Evolutionary conservation across 2,113 vertebrate genomes (phyloP).

Genomic region (Gallinago media): DNA sequence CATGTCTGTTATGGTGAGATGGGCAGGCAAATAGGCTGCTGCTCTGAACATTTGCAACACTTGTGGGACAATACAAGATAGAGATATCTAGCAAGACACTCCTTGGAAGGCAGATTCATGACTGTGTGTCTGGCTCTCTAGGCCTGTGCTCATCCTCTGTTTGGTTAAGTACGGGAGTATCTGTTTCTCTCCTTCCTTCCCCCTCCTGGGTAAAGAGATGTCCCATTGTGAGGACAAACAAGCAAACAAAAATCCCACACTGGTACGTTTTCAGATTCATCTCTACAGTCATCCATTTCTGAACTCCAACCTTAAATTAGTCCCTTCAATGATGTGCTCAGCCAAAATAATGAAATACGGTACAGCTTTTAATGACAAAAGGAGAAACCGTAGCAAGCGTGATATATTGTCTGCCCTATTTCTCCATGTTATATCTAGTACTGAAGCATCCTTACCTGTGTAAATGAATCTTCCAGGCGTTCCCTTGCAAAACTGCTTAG

Average conservation of each 20-base stretch:
- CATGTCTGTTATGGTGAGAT: neutral
- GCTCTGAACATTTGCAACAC: neutral
- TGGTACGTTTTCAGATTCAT: neutral
- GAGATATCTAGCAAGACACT: neutral
- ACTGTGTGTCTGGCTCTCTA: neutral
- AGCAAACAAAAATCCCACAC: neutral
- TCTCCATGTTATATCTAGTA: neutral
- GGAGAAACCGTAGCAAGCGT: neutral
- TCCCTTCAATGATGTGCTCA: neutral
- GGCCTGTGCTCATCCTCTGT: neutral
- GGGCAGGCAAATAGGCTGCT: neutral
- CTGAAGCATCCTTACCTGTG: slow-evolving; percentile 85
- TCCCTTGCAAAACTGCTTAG: slow-evolving; percentile 99
- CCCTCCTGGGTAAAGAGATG: neutral
- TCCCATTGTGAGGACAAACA: neutral
- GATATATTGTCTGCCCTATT: neutral
- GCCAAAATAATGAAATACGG: neutral
- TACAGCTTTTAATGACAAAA: neutral
- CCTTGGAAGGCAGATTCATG: neutral
- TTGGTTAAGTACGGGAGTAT: neutral
- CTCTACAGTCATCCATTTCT: neutral
- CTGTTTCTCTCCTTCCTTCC: neutral
- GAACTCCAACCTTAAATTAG: neutral
- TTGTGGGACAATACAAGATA: neutral
- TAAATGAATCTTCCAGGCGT: slow-evolving; percentile 99